These are phyloP conservation scores for Stenodera caucasica DNA, from an alignment of 2,888 invertebrate species.

Conservation along the genomic window DNA sequence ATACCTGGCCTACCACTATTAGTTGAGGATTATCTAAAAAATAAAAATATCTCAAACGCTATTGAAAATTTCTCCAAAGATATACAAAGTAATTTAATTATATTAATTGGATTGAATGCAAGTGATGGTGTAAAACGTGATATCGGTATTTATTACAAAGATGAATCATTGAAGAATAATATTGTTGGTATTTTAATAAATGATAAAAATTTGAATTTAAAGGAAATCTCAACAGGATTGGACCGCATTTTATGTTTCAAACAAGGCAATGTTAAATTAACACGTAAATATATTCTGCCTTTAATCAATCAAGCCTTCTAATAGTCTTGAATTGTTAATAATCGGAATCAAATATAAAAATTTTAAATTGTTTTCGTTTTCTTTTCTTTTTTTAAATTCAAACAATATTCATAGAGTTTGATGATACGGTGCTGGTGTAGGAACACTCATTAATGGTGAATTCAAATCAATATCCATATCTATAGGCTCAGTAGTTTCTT, in stretches of 20 bases:
- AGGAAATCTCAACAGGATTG: conserved; percentile 50
- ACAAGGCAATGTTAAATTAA: conserved; percentile 63
- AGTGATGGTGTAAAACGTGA: conserved; percentile 61
- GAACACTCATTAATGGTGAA: conserved; percentile 83
- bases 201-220: conserved; percentile 51
- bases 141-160: conserved; percentile 53
- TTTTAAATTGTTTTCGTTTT: not conserved
- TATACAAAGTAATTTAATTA: conserved; percentile 54
- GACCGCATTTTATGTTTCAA: conserved; percentile 58
- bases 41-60: conserved; percentile 56
- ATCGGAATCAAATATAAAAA: not conserved
- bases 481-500: conserved; percentile 63
- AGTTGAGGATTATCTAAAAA: conserved; percentile 62
- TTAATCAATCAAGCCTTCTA: conserved; percentile 55
- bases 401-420: conserved; percentile 37
- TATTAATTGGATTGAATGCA: conserved; percentile 68
- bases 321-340: conserved; percentile 6
- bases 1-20: conserved; percentile 65
- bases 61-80: conserved; percentile 58
- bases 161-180: conserved; percentile 46
- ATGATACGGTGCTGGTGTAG: conserved; percentile 76
- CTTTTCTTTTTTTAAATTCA: not conserved
- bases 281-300: conserved; percentile 72
- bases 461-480: conserved; percentile 72
- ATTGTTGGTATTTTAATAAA: conserved; percentile 48